Conservation (phyloP, 2,797 vertebrate genomes). For the Forpus xanthops region DNA sequence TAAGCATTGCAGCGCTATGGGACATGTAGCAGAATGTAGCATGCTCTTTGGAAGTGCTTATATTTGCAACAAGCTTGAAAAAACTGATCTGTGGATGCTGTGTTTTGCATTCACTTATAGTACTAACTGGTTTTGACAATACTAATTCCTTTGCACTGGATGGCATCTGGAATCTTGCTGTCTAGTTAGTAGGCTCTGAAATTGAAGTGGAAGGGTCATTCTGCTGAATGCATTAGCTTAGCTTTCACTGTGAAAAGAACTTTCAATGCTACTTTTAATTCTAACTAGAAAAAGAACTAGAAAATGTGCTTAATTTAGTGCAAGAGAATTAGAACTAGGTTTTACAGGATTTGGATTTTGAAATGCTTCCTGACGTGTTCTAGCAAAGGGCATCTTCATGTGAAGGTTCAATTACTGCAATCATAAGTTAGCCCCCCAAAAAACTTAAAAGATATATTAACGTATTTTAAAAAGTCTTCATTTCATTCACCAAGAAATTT, state of each 20-base stretch:
- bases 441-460: too few species aligned
- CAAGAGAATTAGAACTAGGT: not conserved
- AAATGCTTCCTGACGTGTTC: not conserved
- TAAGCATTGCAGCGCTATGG: not conserved
- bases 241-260: not conserved
- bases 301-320: not conserved
- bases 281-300: not conserved
- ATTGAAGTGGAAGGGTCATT: not conserved
- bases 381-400: not conserved
- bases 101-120: not conserved
- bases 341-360: not conserved
- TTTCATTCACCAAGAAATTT: not conserved
- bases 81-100: not conserved
- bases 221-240: not conserved
- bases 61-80: not conserved
- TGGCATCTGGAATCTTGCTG: not conserved
- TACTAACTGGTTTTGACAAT: not conserved
- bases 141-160: not conserved
- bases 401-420: not conserved
- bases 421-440: not conserved
- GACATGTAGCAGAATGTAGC: not conserved
- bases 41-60: not conserved
- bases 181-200: not conserved
- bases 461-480: not conserved
- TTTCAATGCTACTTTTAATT: not conserved